Conservation (phyloP, 1,140 invertebrate species). For the Meteorus sp. region DNA sequence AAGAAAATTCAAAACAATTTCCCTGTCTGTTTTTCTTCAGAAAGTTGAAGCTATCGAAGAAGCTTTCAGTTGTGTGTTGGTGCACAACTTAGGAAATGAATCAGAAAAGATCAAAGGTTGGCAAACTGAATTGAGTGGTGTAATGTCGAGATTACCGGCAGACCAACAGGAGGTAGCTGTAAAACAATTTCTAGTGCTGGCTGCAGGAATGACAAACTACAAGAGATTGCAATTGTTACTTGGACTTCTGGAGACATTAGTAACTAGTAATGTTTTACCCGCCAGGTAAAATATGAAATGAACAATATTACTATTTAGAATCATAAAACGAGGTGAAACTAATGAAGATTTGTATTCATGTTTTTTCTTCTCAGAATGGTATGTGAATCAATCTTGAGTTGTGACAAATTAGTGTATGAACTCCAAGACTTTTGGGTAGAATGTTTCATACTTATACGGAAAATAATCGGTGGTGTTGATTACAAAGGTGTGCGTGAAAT, state of each 20-base stretch:
- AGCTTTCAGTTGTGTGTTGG: slow-evolving; percentile 82
- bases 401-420: slow-evolving; percentile 76
- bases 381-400: slow-evolving; percentile 80
- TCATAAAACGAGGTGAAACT: background rate
- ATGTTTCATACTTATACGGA: slow-evolving; percentile 82
- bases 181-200: slow-evolving; percentile 69
- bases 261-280: slow-evolving; percentile 67
- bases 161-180: slow-evolving; percentile 75
- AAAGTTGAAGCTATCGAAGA: slow-evolving; percentile 82
- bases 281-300: slow-evolving; percentile 58
- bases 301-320: background rate
- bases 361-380: slow-evolving; percentile 67
- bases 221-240: slow-evolving; percentile 73
- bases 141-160: slow-evolving; percentile 59
- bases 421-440: slow-evolving; percentile 85
- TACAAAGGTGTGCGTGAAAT: slow-evolving; percentile 94
- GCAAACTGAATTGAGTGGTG: slow-evolving; percentile 64
- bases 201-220: slow-evolving; percentile 71
- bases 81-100: slow-evolving; percentile 71
- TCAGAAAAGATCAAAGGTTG: slow-evolving; percentile 67
- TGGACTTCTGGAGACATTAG: slow-evolving; percentile 71
- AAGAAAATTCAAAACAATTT: slow-evolving; percentile 2
- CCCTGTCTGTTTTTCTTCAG: slow-evolving; percentile 54
- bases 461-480: slow-evolving; percentile 87
- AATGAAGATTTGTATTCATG: slow-evolving; percentile 50